phyloP scores from a whole-genome alignment of 2,888 invertebrate genomes.

The Hybos culiciformis region DNA sequence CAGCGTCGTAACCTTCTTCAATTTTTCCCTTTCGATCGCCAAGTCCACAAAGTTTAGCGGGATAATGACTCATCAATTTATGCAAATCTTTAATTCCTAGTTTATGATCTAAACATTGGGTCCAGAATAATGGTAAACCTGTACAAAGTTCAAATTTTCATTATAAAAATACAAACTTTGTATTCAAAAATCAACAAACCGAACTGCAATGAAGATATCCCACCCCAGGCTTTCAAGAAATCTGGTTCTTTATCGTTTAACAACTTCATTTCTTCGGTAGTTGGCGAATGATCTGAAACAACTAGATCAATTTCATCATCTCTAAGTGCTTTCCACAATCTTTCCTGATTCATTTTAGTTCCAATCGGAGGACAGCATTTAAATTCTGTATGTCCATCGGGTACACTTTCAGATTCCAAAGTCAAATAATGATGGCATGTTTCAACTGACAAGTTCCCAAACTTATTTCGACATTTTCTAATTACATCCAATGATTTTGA shows the following conservation, averaged over 20 bases:
- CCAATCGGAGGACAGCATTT: conserved; percentile 56
- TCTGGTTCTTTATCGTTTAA: conserved; percentile 14
- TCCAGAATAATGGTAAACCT: conserved; percentile 52
- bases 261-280: conserved; percentile 43
- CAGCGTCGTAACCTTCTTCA: conserved; percentile 45
- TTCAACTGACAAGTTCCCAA: conserved; percentile 46
- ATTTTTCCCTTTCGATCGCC: conserved; percentile 43
- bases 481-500: conserved; percentile 42
- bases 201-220: conserved; percentile 54
- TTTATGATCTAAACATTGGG: conserved; percentile 39
- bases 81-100: conserved; percentile 39
- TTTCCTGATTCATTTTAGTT: conserved; percentile 42
- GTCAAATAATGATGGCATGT: conserved; percentile 55
- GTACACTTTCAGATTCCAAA: conserved; percentile 44
- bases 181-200: too few species aligned
- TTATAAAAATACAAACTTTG: too few species aligned
- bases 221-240: conserved; percentile 52
- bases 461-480: conserved; percentile 32
- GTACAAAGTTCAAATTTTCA: background rate
- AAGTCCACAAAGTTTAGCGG: conserved; percentile 44
- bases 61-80: conserved; percentile 40
- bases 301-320: conserved; percentile 44
- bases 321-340: conserved; percentile 43
- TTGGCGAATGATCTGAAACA: conserved; percentile 50
- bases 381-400: conserved; percentile 44